Evolutionary conservation across 2,888 invertebrate species (phyloP).

Genomic region (Pterostichus madidus): DNA sequence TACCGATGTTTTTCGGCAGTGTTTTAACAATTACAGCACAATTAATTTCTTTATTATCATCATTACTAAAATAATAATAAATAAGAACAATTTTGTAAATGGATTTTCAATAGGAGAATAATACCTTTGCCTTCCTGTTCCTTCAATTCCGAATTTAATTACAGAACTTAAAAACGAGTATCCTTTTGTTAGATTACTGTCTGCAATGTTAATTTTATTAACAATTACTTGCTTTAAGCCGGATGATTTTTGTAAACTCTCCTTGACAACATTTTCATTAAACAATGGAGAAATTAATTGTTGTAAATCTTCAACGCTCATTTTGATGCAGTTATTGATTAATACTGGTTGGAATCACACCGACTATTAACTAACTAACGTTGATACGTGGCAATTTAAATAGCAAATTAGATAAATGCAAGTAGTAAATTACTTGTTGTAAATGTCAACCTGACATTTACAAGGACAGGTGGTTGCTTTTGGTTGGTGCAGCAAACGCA

Average conservation of each 20-base stretch:
- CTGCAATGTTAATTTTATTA: slow-evolving; percentile 78
- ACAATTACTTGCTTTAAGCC: slow-evolving; percentile 70
- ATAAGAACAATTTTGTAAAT: slow-evolving; percentile 25
- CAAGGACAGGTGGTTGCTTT: slow-evolving; percentile 37
- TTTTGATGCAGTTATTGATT: not conserved
- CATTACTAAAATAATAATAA: slow-evolving; percentile 51
- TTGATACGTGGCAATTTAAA: slow-evolving; percentile 14
- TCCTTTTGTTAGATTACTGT: slow-evolving; percentile 79
- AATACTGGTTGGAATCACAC: not conserved
- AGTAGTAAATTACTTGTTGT: slow-evolving; percentile 19
- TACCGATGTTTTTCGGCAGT: slow-evolving; percentile 82
- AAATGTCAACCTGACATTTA: slow-evolving; percentile 19
- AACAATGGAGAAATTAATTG: slow-evolving; percentile 70
- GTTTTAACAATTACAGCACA: slow-evolving; percentile 83
- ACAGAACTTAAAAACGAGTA: slow-evolving; percentile 86
- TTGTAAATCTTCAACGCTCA: slow-evolving; percentile 67
- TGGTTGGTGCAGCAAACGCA: slow-evolving; percentile 17
- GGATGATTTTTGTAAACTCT: slow-evolving; percentile 70
- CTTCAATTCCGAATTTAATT: slow-evolving; percentile 80
- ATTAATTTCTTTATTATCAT: slow-evolving; percentile 66
- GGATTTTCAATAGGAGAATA: not conserved
- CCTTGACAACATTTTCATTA: slow-evolving; percentile 69
- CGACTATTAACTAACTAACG: not conserved
- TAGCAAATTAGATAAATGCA: not conserved
- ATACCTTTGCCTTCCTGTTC: slow-evolving; percentile 72